Percentiles rank a stretch among this genome's conserved stretches.
These are phyloP conservation scores for Drosophila setosimentum DNA, from an alignment of 2,888 invertebrate species.

Conservation along the genomic window DNA sequence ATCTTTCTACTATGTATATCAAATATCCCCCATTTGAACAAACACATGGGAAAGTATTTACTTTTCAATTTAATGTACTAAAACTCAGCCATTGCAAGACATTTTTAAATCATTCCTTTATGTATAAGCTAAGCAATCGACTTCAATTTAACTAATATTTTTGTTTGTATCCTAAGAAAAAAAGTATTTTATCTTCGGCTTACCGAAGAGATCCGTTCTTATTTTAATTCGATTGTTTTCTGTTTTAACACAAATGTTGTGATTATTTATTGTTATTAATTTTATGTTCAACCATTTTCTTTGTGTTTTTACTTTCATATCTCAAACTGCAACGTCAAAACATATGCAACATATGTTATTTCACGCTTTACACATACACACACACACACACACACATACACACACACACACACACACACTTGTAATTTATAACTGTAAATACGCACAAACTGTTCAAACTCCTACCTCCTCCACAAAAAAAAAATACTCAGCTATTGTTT, in stretches of 20 bases:
- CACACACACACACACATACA: conserved; percentile 11
- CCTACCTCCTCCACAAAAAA: conserved; percentile 5
- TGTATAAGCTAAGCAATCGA: not conserved
- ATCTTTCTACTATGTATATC: not conserved
- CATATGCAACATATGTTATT: conserved; percentile 49
- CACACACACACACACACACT: conserved; percentile 7
- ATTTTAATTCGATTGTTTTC: conserved; percentile 30
- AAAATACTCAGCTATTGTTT: conserved; percentile 83
- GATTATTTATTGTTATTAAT: conserved; percentile 54
- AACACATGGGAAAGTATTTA: not conserved
- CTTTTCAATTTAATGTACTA: not conserved
- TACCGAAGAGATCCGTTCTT: conserved; percentile 3
- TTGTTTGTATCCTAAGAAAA: not conserved
- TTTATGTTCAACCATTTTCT: conserved; percentile 46
- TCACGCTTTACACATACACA: conserved; percentile 38
- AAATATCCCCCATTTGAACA: not conserved
- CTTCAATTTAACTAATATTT: not conserved
- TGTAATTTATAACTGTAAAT: conserved; percentile 48
- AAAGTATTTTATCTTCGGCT: not conserved
- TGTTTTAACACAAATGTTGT: not conserved
- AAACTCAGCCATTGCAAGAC: not conserved
- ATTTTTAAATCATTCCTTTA: not conserved
- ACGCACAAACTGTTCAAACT: conserved; percentile 25
- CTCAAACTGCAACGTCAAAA: conserved; percentile 50
- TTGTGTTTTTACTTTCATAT: conserved; percentile 74